These are phyloP conservation scores for Microctenopoma steveboyesi DNA, from an alignment of 2,797 vertebrate species.

Conservation along the genomic window DNA sequence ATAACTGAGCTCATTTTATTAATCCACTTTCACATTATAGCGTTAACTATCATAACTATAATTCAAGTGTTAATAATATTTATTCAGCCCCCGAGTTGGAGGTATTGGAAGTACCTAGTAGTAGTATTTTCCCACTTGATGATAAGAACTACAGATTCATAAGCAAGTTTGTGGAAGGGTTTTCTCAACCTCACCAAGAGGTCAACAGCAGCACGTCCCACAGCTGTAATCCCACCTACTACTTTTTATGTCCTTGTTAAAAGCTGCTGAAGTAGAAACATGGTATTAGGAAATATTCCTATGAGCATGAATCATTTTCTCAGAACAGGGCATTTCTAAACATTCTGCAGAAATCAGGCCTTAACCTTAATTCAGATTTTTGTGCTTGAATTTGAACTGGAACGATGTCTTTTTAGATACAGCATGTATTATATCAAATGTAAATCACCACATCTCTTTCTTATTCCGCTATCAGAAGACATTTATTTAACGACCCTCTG, in stretches of 20 bases:
- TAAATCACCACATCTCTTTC: slow-evolving; percentile 22
- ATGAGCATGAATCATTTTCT: slow-evolving; percentile 61
- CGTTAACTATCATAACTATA: no score
- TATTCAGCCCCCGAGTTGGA: no score
- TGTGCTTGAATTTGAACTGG: slow-evolving; percentile 23
- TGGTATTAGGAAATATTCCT: slow-evolving; percentile 69
- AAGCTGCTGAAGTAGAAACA: slow-evolving; percentile 74
- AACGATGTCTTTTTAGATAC: slow-evolving; percentile 12
- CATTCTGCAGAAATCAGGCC: slow-evolving; percentile 46
- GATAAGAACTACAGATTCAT: no score
- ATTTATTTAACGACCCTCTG: slow-evolving; percentile 40
- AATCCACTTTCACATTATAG: no score
- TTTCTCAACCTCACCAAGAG: slow-evolving; percentile 53
- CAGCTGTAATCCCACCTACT: slow-evolving; percentile 76
- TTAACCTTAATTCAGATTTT: slow-evolving; percentile 42
- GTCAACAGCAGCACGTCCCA: slow-evolving; percentile 60
- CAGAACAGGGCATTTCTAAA: slow-evolving; percentile 20
- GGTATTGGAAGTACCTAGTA: no score
- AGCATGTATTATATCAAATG: slow-evolving; percentile 32
- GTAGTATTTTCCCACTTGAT: no score
- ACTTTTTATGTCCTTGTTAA: slow-evolving; percentile 79
- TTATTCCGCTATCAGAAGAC: slow-evolving; percentile 43
- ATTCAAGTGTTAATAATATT: no score
- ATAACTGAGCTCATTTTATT: no score
- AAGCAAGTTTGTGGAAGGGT: slow-evolving; percentile 2